Evolutionary conservation across 1,140 invertebrate species (phyloP).

Genomic region (Saccostrea cuccullata): DNA sequence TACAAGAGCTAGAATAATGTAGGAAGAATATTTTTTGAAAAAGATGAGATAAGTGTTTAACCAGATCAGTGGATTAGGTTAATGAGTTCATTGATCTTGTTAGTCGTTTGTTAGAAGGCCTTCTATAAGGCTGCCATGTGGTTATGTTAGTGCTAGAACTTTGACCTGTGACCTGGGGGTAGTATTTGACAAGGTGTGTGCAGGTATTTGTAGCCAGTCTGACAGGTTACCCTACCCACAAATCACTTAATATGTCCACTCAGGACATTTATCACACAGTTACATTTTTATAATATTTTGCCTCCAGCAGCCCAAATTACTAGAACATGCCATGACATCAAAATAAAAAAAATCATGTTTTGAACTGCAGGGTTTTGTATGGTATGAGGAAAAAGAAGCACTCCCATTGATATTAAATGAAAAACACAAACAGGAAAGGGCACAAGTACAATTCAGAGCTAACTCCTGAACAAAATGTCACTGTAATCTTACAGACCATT

Average conservation of each 20-base stretch:
- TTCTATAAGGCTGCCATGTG: background rate
- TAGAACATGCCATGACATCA: background rate
- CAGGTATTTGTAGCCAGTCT: background rate
- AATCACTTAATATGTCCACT: background rate
- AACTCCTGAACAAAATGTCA: no score
- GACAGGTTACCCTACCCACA: constrained; percentile 7
- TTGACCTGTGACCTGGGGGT: constrained; percentile 2
- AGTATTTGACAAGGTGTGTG: constrained; percentile 20
- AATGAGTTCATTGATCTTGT: constrained; percentile 8
- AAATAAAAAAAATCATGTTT: background rate
- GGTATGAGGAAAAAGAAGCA: background rate
- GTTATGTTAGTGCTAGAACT: background rate
- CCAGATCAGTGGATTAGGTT: background rate
- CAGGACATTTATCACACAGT: background rate
- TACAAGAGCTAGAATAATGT: constrained; percentile 16
- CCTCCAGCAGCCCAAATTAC: background rate
- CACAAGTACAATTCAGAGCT: no score
- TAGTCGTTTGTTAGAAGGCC: background rate
- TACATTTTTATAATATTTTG: background rate
- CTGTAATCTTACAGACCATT: no score
- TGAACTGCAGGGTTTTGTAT: background rate
- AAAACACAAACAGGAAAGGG: no score
- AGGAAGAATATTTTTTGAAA: constrained; percentile 26
- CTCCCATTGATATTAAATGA: no score
- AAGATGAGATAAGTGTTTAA: background rate